Percentiles rank a stretch among this genome's conserved stretches.
Evolutionary conservation across 1,140 invertebrate species (phyloP).

Genomic region (Laodelphax striatellus): DNA sequence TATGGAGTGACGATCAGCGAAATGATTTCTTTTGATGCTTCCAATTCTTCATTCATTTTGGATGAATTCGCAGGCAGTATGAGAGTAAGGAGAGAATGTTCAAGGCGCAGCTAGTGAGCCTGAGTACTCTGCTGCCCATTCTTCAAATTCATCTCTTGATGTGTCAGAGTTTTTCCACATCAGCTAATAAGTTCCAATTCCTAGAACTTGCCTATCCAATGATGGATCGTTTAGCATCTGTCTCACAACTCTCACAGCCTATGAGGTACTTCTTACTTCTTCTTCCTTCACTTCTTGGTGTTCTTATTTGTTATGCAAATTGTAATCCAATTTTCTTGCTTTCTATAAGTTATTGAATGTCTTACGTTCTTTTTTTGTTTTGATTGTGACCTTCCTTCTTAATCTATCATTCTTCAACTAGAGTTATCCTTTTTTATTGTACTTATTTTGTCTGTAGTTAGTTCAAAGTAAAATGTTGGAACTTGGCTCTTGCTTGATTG

Average conservation of each 20-base stretch:
- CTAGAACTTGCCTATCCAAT: constrained; percentile 53
- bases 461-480: too few species aligned
- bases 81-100: constrained; percentile 53
- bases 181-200: constrained; percentile 59
- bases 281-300: neutral
- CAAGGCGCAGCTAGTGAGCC: constrained; percentile 41
- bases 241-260: constrained; percentile 53
- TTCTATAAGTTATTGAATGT: too few species aligned
- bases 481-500: too few species aligned
- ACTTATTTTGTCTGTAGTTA: too few species aligned
- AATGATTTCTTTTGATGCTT: too few species aligned
- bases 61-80: constrained; percentile 38
- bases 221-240: constrained; percentile 47
- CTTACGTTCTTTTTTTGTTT: too few species aligned
- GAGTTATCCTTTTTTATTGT: too few species aligned
- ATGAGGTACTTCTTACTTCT: constrained; percentile 34
- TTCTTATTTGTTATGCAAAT: neutral
- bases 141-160: constrained; percentile 52
- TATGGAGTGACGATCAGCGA: too few species aligned
- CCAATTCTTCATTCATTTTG: neutral
- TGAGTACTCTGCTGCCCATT: constrained; percentile 48
- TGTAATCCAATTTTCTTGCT: too few species aligned
- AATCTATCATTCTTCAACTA: too few species aligned
- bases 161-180: constrained; percentile 51
- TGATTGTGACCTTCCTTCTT: too few species aligned